Base-by-base conservation (phyloP, 2,888 invertebrate genomes). In the Chironomus riparius region DNA sequence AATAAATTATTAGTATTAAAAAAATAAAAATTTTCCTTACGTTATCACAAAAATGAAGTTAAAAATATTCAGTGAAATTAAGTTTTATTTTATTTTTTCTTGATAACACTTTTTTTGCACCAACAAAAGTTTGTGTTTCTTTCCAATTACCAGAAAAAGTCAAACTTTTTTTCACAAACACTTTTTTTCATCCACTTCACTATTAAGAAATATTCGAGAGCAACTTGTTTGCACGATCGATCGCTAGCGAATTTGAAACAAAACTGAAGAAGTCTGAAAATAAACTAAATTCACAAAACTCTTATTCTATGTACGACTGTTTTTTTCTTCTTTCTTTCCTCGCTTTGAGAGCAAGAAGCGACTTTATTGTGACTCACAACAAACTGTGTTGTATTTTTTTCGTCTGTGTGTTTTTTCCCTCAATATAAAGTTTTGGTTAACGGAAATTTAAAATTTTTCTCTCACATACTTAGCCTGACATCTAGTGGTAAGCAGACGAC, bases 221-320 rank as follows among this genome's bases (percentile, higher is more conserved):
- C 74, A 48, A 21, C 15, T 74, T 65, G 24, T 21, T 62, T 68
- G 65, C 74, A 74, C 74, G 74, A 74, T 74, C 74, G 74, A 68
- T 74, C 74, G 68, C 73, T 65, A 65, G 73, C 73, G 73, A 73
- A 73, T 73, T 73, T 73, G 65, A 73, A 73, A 73, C 73, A 73
- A 73, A 73, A 73, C 74, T 74, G 68, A 65, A 74, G 74, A 74
- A 65, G 62, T 68, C 74, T 74, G 74, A 74, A 74, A 74, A 74
- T 74, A 74, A 68, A 74, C 68, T 74, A 74, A 74, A 68, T 68
- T 74, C 72, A 72, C 72, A 72, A 70, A 72, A 21, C 72, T 61
- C 72, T 38, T 38, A 50, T 70, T n/a, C 47, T 70, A 47, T 47
- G 70, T 71, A 24, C 48, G 48, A 22, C 22, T 71, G 6, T 71